These are phyloP conservation scores for Anagyrus pseudococci DNA, from an alignment of 2,888 invertebrate genomes.

Conservation along the genomic window DNA sequence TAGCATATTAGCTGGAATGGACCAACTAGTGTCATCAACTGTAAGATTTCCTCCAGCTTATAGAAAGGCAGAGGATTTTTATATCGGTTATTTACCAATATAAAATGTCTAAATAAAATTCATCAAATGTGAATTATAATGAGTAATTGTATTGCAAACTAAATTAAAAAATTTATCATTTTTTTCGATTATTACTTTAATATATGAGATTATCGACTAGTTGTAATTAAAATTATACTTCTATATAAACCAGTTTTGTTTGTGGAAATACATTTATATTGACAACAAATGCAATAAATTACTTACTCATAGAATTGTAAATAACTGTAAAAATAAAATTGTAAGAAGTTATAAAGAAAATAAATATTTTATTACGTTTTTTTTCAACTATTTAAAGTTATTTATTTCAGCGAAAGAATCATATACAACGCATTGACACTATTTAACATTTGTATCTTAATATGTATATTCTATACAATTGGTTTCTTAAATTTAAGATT, in stretches of 20 bases:
- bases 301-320: no score
- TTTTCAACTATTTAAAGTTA: constrained; percentile 26
- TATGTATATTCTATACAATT: constrained; percentile 31
- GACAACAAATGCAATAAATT: no score
- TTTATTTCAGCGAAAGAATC: constrained; percentile 38
- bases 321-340: constrained; percentile 22
- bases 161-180: no score
- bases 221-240: neutral
- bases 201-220: no score
- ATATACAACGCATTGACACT: constrained; percentile 26
- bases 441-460: constrained; percentile 31
- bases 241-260: neutral
- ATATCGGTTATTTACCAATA: constrained; percentile 50
- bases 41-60: constrained; percentile 53
- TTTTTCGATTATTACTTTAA: no score
- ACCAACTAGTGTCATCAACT: constrained; percentile 51
- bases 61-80: constrained; percentile 49
- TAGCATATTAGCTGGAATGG: constrained; percentile 52
- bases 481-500: constrained; percentile 23
- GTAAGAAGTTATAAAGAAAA: constrained; percentile 13
- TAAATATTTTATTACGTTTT: constrained; percentile 32
- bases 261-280: neutral
- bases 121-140: constrained; percentile 3
- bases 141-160: neutral
- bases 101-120: constrained; percentile 13